phyloP scores from a whole-genome alignment of 2,888 invertebrate genomes.

The Thymelicus acteon region DNA sequence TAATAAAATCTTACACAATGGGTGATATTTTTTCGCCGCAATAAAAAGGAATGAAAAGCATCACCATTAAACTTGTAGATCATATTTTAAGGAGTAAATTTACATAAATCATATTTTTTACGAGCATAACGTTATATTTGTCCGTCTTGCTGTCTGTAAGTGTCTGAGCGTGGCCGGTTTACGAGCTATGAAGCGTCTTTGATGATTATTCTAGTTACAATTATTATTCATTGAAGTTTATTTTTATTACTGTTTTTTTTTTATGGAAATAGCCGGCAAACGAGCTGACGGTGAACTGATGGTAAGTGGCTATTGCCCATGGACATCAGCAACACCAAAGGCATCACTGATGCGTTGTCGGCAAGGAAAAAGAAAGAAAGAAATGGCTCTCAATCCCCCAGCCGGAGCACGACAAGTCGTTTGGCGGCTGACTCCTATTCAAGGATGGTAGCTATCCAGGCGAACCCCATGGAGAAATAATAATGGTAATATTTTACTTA shows the following conservation, averaged over 20 bases:
- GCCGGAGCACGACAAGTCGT: no score
- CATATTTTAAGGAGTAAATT: conserved; percentile 5
- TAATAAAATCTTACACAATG: neutral
- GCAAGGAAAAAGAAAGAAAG: no score
- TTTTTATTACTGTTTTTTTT: conserved; percentile 2
- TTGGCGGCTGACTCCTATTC: no score
- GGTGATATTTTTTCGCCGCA: neutral
- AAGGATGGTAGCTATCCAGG: no score
- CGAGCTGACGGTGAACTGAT: no score
- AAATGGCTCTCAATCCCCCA: no score
- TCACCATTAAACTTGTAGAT: neutral
- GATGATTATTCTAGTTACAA: conserved; percentile 12
- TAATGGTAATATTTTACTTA: no score
- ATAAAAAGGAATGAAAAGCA: neutral
- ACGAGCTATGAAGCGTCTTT: conserved; percentile 10
- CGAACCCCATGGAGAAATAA: no score
- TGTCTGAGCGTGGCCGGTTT: conserved; percentile 12
- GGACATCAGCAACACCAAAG: no score
- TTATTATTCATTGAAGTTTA: conserved; percentile 7
- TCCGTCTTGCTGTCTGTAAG: neutral
- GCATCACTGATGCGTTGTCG: no score
- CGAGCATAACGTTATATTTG: conserved; percentile 3
- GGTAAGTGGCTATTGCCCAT: no score
- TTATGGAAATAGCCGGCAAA: no score
- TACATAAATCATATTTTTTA: conserved; percentile 15